Evolutionary conservation across 2,797 vertebrate genomes (phyloP).

Genomic region (Scomberomorus guttatus): DNA sequence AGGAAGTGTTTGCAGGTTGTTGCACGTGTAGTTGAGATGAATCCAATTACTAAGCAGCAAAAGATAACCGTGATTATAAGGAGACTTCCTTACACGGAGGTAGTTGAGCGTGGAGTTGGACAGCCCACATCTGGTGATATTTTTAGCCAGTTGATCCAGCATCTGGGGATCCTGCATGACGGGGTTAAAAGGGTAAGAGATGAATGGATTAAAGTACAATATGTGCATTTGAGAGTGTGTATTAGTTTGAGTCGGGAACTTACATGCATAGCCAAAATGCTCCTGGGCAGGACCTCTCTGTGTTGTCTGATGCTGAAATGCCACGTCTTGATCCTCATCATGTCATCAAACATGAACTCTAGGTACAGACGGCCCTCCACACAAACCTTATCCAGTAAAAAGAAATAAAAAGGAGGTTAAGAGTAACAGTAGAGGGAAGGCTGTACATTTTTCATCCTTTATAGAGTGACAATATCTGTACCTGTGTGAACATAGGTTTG

Average conservation of each 20-base stretch:
- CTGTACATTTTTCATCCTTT: not conserved
- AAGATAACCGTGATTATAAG: not conserved
- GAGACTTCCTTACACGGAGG: constrained; percentile 94
- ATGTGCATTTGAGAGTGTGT: not conserved
- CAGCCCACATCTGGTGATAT: constrained; percentile 98
- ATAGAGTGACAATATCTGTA: constrained; percentile 27
- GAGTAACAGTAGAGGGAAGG: not conserved
- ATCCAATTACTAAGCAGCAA: not conserved
- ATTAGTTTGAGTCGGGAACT: constrained; percentile 70
- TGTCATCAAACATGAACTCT: constrained; percentile 99
- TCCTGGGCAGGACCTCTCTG: constrained; percentile 97
- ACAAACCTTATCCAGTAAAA: constrained; percentile 88
- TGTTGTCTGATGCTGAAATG: constrained; percentile 99
- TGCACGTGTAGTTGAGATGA: constrained; percentile 1
- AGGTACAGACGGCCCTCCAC: constrained; percentile 97
- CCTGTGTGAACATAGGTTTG: constrained; percentile 99
- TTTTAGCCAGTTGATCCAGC: constrained; percentile 99
- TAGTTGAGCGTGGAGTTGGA: constrained; percentile 99
- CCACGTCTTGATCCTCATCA: constrained; percentile 99
- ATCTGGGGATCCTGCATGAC: constrained; percentile 94
- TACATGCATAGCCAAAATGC: constrained; percentile 98
- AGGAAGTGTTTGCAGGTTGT: not conserved
- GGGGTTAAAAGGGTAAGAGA: not conserved
- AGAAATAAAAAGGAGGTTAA: not conserved
- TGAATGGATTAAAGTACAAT: not conserved